These are phyloP conservation scores for Bubo blakistoni DNA, from an alignment of 2,113 vertebrate genomes.

Conservation along the genomic window DNA sequence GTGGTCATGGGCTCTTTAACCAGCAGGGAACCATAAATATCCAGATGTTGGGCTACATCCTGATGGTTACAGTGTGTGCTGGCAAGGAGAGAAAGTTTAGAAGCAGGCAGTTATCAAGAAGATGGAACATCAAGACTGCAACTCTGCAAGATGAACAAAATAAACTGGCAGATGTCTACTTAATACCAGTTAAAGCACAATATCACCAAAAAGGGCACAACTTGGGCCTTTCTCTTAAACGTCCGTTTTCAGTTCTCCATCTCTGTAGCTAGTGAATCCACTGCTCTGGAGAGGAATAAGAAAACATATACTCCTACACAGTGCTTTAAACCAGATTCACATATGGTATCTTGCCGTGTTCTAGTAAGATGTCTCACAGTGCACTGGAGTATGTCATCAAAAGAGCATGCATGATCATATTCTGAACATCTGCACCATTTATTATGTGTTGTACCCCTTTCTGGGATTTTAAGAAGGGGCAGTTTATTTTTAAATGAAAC, in stretches of 20 bases:
- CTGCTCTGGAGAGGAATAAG: not conserved
- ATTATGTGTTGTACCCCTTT: not conserved
- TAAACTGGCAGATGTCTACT: not conserved
- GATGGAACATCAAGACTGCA: not conserved
- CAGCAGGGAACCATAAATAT: slow-evolving; percentile 44
- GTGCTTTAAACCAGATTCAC: slow-evolving; percentile 13
- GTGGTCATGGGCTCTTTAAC: slow-evolving; percentile 3
- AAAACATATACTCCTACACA: not conserved
- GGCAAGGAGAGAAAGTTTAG: not conserved
- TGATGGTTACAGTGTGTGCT: slow-evolving; percentile 40
- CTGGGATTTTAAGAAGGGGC: not conserved
- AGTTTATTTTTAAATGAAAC: not conserved
- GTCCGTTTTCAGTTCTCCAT: not conserved
- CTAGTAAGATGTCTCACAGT: not conserved
- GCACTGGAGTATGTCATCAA: not conserved
- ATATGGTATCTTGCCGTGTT: not conserved
- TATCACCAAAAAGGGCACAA: not conserved
- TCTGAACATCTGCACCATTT: slow-evolving; percentile 16
- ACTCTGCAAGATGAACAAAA: not conserved
- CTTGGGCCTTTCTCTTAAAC: not conserved
- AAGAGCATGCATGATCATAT: not conserved
- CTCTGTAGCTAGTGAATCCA: not conserved
- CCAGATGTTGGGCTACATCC: slow-evolving; percentile 35
- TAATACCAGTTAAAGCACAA: not conserved
- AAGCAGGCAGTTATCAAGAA: not conserved